These are phyloP conservation scores for Ormyrus pomaceus DNA, from an alignment of 2,888 invertebrate genomes.

Conservation along the genomic window DNA sequence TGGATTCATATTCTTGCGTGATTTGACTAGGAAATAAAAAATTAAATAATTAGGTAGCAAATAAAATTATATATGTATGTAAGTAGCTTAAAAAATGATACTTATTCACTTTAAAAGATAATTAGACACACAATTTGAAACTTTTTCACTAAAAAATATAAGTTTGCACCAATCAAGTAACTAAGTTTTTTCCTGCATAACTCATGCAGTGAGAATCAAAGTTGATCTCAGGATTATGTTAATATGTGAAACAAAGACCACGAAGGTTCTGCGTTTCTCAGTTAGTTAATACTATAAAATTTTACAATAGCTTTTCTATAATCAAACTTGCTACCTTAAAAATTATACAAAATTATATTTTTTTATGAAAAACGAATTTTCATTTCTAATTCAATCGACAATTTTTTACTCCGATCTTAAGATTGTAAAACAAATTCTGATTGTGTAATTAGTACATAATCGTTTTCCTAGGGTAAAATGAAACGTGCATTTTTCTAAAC, in stretches of 20 bases:
- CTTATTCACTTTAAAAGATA: background rate
- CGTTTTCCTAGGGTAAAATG: background rate
- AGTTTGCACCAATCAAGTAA: conserved; percentile 40
- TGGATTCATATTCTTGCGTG: too few species aligned
- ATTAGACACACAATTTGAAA: background rate
- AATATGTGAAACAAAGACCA: conserved; percentile 35
- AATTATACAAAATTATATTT: background rate
- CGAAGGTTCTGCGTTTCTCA: conserved; percentile 17
- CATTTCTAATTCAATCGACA: too few species aligned
- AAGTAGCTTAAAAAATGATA: background rate
- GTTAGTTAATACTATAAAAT: conserved; percentile 20
- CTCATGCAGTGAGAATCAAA: conserved; percentile 29
- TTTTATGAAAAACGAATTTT: background rate
- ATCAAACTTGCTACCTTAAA: background rate
- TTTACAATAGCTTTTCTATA: conserved; percentile 8
- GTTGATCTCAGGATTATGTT: conserved; percentile 38
- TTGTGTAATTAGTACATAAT: background rate
- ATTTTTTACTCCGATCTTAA: background rate
- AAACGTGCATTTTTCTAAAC: conserved; percentile 7
- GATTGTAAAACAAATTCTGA: background rate
- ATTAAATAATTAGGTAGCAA: conserved; percentile 25
- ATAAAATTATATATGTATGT: conserved; percentile 2
- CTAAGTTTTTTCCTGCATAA: conserved; percentile 36
- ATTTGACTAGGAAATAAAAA: background rate
- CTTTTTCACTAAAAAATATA: conserved; percentile 9